Conservation (phyloP, 2,113 vertebrate species). For the Nansenia antarctica region DNA sequence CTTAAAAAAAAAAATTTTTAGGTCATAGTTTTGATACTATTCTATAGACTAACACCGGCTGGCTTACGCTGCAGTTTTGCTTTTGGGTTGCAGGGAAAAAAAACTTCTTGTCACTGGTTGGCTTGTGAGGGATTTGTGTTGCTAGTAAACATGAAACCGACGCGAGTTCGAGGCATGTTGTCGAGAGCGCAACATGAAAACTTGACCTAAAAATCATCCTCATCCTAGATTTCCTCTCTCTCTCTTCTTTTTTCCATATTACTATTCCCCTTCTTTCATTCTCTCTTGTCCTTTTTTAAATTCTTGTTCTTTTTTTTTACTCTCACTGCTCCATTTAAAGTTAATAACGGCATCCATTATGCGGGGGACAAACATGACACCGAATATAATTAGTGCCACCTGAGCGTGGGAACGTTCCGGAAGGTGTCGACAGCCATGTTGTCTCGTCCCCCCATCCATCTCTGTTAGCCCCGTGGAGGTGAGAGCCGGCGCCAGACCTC, state of each 20-base stretch:
- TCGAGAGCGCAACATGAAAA: background rate
- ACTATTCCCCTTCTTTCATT: background rate
- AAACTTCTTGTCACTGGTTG: background rate
- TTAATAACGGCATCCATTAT: slow-evolving; percentile 54
- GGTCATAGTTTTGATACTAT: slow-evolving; percentile 4
- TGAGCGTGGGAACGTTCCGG: slow-evolving; percentile 28
- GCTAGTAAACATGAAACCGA: slow-evolving; percentile 6
- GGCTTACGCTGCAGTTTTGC: slow-evolving; percentile 17
- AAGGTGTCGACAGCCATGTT: slow-evolving; percentile 39
- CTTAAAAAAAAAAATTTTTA: too few species aligned
- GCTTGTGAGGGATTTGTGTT: slow-evolving; percentile 9
- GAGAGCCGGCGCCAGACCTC: background rate
- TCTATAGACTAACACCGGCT: background rate
- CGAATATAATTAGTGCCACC: slow-evolving; percentile 48
- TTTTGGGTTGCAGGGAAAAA: slow-evolving; percentile 1
- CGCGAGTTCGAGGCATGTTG: background rate
- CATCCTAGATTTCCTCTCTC: background rate
- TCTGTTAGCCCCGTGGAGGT: slow-evolving; percentile 20
- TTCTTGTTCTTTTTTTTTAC: background rate
- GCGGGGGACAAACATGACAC: slow-evolving; percentile 44
- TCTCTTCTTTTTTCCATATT: background rate
- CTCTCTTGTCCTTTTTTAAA: background rate
- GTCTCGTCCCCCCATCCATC: slow-evolving; percentile 48
- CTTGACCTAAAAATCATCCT: background rate
- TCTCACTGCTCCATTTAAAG: slow-evolving; percentile 36